phyloP scores from a whole-genome alignment of 2,113 vertebrate genomes.

The Misgurnus anguillicaudatus region DNA sequence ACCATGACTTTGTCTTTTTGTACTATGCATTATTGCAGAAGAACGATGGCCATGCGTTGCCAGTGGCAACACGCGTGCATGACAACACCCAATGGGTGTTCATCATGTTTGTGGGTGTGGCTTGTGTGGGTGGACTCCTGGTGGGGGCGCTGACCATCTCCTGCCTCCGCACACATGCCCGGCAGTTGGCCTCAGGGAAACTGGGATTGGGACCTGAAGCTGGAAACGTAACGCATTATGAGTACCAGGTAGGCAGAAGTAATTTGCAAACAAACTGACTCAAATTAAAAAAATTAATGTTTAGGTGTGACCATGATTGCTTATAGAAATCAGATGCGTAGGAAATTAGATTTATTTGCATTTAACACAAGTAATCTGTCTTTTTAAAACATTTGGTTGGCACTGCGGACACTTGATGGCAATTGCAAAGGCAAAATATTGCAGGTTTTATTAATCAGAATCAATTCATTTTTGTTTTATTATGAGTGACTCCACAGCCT shows the following conservation, averaged over 20 bases:
- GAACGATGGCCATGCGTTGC: conserved; percentile 70
- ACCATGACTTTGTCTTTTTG: not conserved
- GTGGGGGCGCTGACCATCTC: conserved; percentile 81
- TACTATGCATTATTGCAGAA: conserved; percentile 62
- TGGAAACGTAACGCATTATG: conserved; percentile 85
- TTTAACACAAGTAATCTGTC: not conserved
- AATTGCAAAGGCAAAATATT: too few relatives aligned
- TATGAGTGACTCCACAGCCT: not conserved
- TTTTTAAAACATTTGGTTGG: too few relatives aligned
- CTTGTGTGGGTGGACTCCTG: conserved; percentile 82
- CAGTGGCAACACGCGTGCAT: conserved; percentile 67
- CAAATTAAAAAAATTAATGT: not conserved
- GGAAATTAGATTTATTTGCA: not conserved
- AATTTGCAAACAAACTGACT: not conserved
- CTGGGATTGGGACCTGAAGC: conserved; percentile 89
- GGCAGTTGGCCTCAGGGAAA: conserved; percentile 85
- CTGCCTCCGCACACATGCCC: conserved; percentile 85
- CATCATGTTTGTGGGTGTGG: conserved; percentile 84
- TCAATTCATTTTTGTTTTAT: too few relatives aligned
- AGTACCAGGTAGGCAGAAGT: conserved; percentile 87
- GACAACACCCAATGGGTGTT: conserved; percentile 80
- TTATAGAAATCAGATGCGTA: not conserved
- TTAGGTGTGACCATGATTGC: too few relatives aligned
- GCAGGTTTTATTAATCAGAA: too few relatives aligned
- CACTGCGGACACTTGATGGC: too few relatives aligned